A percentile compares a stretch with the other conserved stretches of the same genome.
phyloP scores from a whole-genome alignment of 2,888 invertebrate species.

The Selenia dentaria region DNA sequence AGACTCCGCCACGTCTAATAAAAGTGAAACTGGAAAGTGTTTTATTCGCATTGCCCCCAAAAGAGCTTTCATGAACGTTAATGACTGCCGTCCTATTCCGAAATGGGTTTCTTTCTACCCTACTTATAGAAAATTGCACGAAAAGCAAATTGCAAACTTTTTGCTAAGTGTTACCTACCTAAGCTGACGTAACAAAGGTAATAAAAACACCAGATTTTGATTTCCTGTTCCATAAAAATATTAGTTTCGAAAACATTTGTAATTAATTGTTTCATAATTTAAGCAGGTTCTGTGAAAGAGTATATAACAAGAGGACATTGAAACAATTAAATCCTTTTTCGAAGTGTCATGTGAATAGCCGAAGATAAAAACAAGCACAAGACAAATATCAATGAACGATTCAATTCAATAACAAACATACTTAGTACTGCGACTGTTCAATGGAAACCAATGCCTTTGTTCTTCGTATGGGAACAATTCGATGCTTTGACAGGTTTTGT shows the following conservation, averaged over 20 bases:
- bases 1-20: slow-evolving; percentile 7
- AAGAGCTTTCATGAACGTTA: slow-evolving; percentile 14
- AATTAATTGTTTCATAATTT: no score
- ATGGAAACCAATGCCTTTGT: slow-evolving; percentile 26
- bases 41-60: slow-evolving; percentile 14
- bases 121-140: neutral
- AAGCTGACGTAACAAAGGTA: no score
- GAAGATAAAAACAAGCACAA: slow-evolving; percentile 29
- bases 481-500: neutral
- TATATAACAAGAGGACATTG: no score
- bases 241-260: no score
- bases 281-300: no score
- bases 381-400: slow-evolving; percentile 33
- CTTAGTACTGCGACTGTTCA: slow-evolving; percentile 15
- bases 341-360: neutral
- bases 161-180: no score
- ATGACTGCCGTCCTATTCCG: slow-evolving; percentile 2
- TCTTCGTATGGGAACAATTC: slow-evolving; percentile 24
- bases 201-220: no score
- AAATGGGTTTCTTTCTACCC: neutral
- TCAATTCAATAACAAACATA: slow-evolving; percentile 34
- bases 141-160: no score
- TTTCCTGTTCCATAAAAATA: no score
- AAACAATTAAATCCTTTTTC: no score
- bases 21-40: slow-evolving; percentile 17